Evolutionary conservation across 2,797 vertebrate genomes (phyloP), one percentile per base, ranked within the genome.

Genomic region (Cryptoblepharus egeriae): DNA sequence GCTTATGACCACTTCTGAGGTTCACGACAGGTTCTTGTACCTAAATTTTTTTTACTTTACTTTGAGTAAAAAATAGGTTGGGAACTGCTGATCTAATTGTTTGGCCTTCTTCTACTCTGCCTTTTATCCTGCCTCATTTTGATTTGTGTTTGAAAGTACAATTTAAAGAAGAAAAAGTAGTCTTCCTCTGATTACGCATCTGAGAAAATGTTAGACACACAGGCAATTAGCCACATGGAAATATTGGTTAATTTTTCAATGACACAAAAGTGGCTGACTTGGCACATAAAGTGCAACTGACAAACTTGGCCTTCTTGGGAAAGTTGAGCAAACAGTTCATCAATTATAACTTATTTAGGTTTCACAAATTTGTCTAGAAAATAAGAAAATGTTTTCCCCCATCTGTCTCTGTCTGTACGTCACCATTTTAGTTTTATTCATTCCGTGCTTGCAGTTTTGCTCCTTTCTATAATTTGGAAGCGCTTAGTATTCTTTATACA

Each of bases 211-310:
- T 80, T 85, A 71, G 85, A 84, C 1, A 4, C 55, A 70, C 55
- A 76, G 77, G 79, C 26, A 5, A 57, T 35, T 0, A 73, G 42
- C 82, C 69, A 67, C 49, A 30, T 32, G 32, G 82, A 83, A 78
- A 78, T 72, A 69, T 42, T 0, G 85, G 86, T 89, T 90, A 88
- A 91, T 92, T 89, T 89, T 90, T 90, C 82, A 92, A 1, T 85
- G 87, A 73, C 89, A 86, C 45, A 42, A 68, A 89, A 91, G 39
- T 39, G 85, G 85, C 88, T 90, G 88, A 87, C 0, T 0, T 71
- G 55, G 71, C 85, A 64, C 5, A 5, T 70, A 77, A 83, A 82
- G 32, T 63, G 52, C 69, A 91, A 76, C 3, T 0, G 7, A 70
- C 18, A 85, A 88, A 92, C 91, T 32, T 65, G 79, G 61, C 49